Base-by-base conservation (phyloP, 2,888 invertebrate species). In the Hypena proboscidalis region DNA sequence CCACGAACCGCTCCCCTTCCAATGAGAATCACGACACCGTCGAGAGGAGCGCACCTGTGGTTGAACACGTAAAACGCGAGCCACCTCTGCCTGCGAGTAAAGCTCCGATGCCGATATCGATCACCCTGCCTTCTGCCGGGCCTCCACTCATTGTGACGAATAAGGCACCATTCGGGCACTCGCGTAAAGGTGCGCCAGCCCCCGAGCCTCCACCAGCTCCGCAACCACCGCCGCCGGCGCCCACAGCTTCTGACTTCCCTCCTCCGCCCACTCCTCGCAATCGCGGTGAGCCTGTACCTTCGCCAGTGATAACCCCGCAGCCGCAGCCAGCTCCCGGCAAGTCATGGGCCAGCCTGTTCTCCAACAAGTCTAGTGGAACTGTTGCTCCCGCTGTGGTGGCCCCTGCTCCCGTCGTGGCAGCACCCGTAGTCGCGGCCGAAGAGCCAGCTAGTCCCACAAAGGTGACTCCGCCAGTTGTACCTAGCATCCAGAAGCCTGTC, bases 291-390 rank as follows among this genome's bases (percentile, higher is more conserved):
- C 75, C 82, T 1, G 60, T 36, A 0, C 84, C 88, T 1, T 61
- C 85, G 0, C 81, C 85, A 1, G 74, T 75, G 2, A 67, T 78
- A 0, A 70, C 71, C 29, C 81, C 83, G 2, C 89, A 84, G 44
- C 87, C 84, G 1, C 85, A 80, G 47, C 85, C 89, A 0, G 86
- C 89, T 0, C 75, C 90, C 9, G 84, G 91, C 47, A 90, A 93
- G 34, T 93, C 94, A 0, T 95, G 95, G 95, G 94, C 94, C 1
- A 94, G 94, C 76, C 71, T 95, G 8, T 94, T 95, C 76, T 92
- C 88, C 1, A 91, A 67, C 44, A 88, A 88, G 59, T 36, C 75
- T 0, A 62, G 77, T 10, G 66, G 57, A 13, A 60, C 73, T 13
- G 40, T 64, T 1, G 41, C 63, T 1, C 54, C 62, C 2, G 48